phyloP scores from a whole-genome alignment of 64 coral and sea anemone genomes.

The Trachythela sp. region DNA sequence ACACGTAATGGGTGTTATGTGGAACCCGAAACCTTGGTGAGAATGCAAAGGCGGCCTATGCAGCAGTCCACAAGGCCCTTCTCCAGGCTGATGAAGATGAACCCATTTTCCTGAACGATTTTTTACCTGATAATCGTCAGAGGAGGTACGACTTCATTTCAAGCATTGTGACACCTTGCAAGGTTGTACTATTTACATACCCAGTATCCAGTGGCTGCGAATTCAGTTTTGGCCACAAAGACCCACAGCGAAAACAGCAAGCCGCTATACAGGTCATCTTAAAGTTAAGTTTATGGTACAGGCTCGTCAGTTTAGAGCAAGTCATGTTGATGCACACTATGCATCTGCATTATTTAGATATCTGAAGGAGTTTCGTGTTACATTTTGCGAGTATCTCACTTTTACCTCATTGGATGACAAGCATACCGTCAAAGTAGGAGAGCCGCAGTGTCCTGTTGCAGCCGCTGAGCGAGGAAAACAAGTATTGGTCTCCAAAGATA shows the following conservation, averaged over 20 bases:
- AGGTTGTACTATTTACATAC: constrained; percentile 37
- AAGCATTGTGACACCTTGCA: constrained; percentile 23
- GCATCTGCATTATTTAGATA: constrained; percentile 47
- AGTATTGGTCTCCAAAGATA: background rate
- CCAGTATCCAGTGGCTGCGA: constrained; percentile 38
- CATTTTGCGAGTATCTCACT: constrained; percentile 27
- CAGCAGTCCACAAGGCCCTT: constrained; percentile 14
- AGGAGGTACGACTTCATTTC: constrained; percentile 36
- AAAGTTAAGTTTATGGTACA: too few species aligned
- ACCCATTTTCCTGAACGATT: constrained; percentile 31
- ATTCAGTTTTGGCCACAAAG: constrained; percentile 36
- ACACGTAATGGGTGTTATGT: constrained; percentile 24
- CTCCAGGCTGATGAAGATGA: constrained; percentile 32
- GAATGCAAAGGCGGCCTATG: background rate
- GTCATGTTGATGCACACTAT: constrained; percentile 37
- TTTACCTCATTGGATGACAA: constrained; percentile 33
- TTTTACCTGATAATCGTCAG: constrained; percentile 25
- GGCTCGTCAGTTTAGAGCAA: constrained; percentile 27
- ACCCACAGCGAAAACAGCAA: constrained; percentile 42
- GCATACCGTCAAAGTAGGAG: too few species aligned
- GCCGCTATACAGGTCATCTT: constrained; percentile 2
- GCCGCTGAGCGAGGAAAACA: background rate
- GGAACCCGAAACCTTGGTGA: background rate
- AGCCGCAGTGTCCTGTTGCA: constrained; percentile 25
- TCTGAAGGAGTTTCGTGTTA: constrained; percentile 40